Base-by-base conservation (phyloP, 2,113 vertebrate species). In the Sorex fumeus region DNA sequence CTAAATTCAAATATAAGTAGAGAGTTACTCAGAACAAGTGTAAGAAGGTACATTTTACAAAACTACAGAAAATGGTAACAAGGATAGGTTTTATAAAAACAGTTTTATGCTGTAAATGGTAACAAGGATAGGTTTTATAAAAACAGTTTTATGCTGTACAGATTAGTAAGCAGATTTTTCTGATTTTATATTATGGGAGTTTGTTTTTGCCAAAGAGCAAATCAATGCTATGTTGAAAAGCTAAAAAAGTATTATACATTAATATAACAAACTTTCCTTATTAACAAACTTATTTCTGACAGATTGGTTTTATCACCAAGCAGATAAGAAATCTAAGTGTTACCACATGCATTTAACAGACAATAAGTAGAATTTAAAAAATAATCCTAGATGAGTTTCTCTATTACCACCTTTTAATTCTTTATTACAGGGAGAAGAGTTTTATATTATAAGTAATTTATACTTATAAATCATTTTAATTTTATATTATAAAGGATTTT, bases 331-430 rank as follows among this genome's bases (percentile, higher is more conserved):
- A 86, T 23, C 53, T 30, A 85, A 87, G 53, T n/a, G 87, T 0
- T 71, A 36, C 34, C 62, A 79, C 6, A 40, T 16, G 30, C 27
- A 90, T 77, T 92, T 79, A 94, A 76, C 4, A 76, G 12, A 85
- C 45, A 66, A 7, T 86, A 87, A 90, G 43, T 19, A 71, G 28
- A 4, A 78, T 9, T 84, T 7, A 66, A 85, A 91, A 60, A 47
- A n/a, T 62, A 86, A 27, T 43, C 84, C 18, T 81, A 43, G 78
- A 70, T 19, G 43, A 66, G 18, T 91, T 93, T 93, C 43, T 91
- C 32, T 88, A 45, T 72, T 95, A 71, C 27, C 50, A 84, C 69
- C 21, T 89, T 94, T 72, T 62, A 79, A 82, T 88, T 78, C 69
- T 75, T 69, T 40, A 40, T 40, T 40, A 40, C 40, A 40, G 40